Evolutionary conservation across 2,888 invertebrate species (phyloP), one percentile per base, ranked within the genome.

Genomic region (Pyrrhia umbra): DNA sequence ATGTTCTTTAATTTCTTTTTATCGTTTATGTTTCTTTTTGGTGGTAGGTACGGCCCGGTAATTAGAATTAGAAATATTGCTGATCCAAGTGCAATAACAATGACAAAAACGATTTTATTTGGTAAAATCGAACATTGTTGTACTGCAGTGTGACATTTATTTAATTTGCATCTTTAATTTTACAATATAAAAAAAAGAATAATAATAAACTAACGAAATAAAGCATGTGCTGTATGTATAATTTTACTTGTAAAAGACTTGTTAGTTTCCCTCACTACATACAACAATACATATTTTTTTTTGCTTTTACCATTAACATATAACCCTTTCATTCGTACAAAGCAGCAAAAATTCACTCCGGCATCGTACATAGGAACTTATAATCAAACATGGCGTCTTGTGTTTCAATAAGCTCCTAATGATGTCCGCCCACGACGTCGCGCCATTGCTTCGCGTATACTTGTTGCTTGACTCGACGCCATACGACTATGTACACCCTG

Each of bases 391-490:
- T 70, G 57, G 69, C 63, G 69, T 39, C 63, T 67, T 64, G 61
- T 75, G 65, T 76, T 76, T 81, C 85, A 85, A 86, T 87, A 85
- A 82, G 84, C 77, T 75, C 72, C 79, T 85, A 87, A 87, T 86
- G 84, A 88, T 70, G 82, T 82, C 84, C 84, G 80, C 75, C 78
- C 77, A 73, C 68, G 79, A 68, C 65, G 71, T 54, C 58, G 39
- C 65, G 70, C 56, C 57, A 30, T 45, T 46, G 50, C 65, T 68
- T 46, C 51, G 25, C 64, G 43, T 72, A 68, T 81, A 82, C 85
- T 82, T 82, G 82, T 80, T 80, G 75, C 82, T 77, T 55, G 52
- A 56, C 61, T 61, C 68, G 67, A 47, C 52, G 55, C 46, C 42
- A 52, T n/a, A 39, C 67, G 58, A 64, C 52, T 75, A 73, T 72